Evolutionary conservation across 2,797 vertebrate genomes (phyloP), one percentile per base, ranked within the genome.

Genomic region (Ceyx erithaca): DNA sequence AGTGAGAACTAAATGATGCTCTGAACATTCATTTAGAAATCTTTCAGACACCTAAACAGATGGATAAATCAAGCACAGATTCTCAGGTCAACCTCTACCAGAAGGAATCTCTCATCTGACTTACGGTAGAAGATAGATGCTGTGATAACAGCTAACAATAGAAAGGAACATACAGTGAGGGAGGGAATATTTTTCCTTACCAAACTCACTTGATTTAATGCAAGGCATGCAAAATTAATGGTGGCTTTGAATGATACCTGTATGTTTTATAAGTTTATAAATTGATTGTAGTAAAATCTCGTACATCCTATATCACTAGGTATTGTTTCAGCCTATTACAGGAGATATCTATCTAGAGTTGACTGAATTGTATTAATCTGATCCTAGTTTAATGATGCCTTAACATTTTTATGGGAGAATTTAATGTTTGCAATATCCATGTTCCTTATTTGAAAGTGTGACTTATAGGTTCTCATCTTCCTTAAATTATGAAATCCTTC

Each of bases 391-490:
- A 98, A 98, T 98, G 97, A 98, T 97, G 97, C 98, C 97, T 98
- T 98, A 97, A 98, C 97, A 95, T 97, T 98, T 98, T 98, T 98
- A 98, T 98, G 97, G 97, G 91, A 82, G 96, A 97, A 97, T 98
- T 98, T 98, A 98, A 98, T 98, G 97, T 98, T 98, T 98, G 97
- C 97, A 98, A 98, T 98, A 98, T 98, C 97, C 97, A 97, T 97
- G 96, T 97, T 98, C 97, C 97, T 98, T 98, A 98, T 98, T 98
- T 97, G 97, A 98, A 98, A 97, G 97, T 96, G 97, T 98, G 98
- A 98, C 98, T 98, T 98, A 98, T 98, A 97, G 97, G 97, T 98
- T 97, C 97, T 98, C 97, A 97, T 98, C 97, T 97, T 97, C 97
- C 96, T 97, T 98, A 98, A 98, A 98, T 98, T 98, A 98, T 98